phyloP scores from a whole-genome alignment of 2,888 invertebrate species.

The Tenthredo livida region DNA sequence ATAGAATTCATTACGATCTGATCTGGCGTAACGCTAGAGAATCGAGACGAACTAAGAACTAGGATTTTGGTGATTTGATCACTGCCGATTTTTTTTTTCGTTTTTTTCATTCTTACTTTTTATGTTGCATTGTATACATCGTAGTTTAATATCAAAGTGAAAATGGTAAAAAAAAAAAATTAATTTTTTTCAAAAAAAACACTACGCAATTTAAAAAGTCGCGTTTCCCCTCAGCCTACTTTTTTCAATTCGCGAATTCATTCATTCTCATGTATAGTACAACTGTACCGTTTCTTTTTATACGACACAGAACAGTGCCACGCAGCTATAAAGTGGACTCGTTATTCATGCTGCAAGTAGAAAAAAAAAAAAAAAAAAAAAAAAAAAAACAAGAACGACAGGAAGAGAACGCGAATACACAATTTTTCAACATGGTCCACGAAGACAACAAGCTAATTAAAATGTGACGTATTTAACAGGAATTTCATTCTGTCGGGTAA shows the following conservation, averaged over 20 bases:
- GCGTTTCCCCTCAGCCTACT: neutral
- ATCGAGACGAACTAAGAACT: neutral
- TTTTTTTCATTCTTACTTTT: neutral
- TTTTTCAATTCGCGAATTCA: neutral
- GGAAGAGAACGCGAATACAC: neutral
- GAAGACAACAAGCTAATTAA: neutral
- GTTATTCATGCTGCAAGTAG: neutral
- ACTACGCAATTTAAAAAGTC: neutral
- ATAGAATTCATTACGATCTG: neutral
- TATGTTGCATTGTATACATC: neutral
- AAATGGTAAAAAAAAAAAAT: neutral
- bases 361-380: neutral
- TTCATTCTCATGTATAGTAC: neutral
- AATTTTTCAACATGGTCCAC: neutral
- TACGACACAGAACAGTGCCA: neutral
- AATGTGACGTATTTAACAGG: neutral
- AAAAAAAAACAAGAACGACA: neutral
- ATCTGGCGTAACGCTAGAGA: neutral
- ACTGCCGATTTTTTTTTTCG: neutral
- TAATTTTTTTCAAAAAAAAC: neutral
- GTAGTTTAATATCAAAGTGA: neutral
- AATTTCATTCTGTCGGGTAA: neutral
- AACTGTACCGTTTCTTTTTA: neutral
- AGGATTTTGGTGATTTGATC: slow-evolving; percentile 25
- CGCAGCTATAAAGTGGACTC: neutral